Evolutionary conservation across 2,888 invertebrate species (phyloP).

Genomic region (Xestia c-nigrum): DNA sequence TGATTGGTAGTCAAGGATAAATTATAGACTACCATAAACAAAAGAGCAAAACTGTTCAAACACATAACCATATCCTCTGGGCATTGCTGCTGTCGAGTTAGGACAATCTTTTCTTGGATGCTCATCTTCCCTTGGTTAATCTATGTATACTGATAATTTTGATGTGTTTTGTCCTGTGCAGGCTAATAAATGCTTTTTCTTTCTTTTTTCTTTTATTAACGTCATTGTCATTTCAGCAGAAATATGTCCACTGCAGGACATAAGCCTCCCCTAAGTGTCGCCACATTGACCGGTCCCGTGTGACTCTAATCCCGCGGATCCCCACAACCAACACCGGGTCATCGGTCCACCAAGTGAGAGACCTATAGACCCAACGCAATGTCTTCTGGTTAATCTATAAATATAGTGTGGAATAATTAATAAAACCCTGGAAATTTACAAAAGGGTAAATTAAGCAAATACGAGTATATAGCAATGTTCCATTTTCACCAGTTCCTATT

Average conservation of each 20-base stretch:
- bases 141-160: too few relatives aligned
- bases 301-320: too few relatives aligned
- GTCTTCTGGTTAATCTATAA: not conserved
- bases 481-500: not conserved
- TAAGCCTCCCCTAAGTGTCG: too few relatives aligned
- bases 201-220: too few relatives aligned
- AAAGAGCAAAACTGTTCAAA: slow-evolving; percentile 7
- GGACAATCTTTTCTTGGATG: not conserved
- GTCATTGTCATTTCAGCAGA: too few relatives aligned
- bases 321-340: too few relatives aligned
- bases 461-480: not conserved
- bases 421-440: not conserved
- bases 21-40: not conserved
- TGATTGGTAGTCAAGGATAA: slow-evolving; percentile 1
- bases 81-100: not conserved
- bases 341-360: too few relatives aligned
- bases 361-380: too few relatives aligned
- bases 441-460: not conserved
- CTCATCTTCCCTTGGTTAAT: not conserved
- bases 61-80: not conserved
- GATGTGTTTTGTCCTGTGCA: too few relatives aligned
- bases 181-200: too few relatives aligned
- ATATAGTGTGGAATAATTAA: not conserved
- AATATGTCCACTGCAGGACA: too few relatives aligned
- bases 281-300: too few relatives aligned